phyloP scores from a whole-genome alignment of 2,113 vertebrate genomes.

The Saiga tatarica region DNA sequence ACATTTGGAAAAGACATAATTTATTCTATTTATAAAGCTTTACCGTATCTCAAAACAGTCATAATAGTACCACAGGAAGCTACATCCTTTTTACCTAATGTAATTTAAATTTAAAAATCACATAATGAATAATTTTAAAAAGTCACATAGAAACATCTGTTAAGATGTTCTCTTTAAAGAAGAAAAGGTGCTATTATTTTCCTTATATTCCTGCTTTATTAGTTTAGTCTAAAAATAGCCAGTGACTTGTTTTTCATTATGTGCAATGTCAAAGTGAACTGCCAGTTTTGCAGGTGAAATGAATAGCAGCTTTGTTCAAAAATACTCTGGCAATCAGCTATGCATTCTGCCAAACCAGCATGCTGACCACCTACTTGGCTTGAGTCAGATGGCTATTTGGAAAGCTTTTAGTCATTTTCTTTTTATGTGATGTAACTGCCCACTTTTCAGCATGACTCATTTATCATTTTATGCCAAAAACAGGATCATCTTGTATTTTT shows the following conservation, averaged over 20 bases:
- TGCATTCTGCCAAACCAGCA: constrained; percentile 34
- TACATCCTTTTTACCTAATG: background rate
- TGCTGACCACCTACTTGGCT: constrained; percentile 64
- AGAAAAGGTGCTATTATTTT: constrained; percentile 17
- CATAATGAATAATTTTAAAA: background rate
- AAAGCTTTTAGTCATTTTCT: constrained; percentile 60
- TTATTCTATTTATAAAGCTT: background rate
- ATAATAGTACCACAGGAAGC: background rate
- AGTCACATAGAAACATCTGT: background rate
- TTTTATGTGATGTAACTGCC: constrained; percentile 60
- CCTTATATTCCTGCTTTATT: constrained; percentile 42
- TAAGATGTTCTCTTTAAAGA: background rate
- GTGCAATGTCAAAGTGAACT: constrained; percentile 55
- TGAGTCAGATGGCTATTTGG: constrained; percentile 58
- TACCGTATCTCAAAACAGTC: background rate
- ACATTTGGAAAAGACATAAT: background rate
- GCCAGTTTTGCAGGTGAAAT: constrained; percentile 43
- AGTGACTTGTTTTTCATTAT: constrained; percentile 57
- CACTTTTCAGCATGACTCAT: constrained; percentile 63
- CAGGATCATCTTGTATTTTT: constrained; percentile 53
- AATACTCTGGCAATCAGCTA: constrained; percentile 53
- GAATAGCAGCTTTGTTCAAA: constrained; percentile 54
- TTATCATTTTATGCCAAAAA: constrained; percentile 62
- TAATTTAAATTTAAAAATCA: constrained; percentile 28
- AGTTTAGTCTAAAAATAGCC: constrained; percentile 66